Evolutionary conservation across 1,140 invertebrate genomes (phyloP), one percentile per base, ranked within the genome.

Genomic region (Phortica variegata): DNA sequence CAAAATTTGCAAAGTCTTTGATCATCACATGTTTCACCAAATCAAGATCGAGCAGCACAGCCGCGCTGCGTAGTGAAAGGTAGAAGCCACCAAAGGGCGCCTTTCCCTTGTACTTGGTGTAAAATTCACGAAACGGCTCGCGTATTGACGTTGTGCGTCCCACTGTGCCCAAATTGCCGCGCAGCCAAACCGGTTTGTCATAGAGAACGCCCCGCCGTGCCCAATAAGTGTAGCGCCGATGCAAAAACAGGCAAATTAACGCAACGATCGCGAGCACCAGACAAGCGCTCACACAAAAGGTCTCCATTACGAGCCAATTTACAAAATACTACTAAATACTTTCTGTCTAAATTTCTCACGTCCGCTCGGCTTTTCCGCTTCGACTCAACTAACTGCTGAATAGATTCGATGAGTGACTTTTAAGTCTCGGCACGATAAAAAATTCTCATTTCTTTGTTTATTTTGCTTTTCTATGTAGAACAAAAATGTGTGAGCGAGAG

Each of bases 1-100:
- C 43, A 48, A 84, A 84, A 31, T 73, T 54, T 16, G 75, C 50
- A 48, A 83, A 84, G 60, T 85, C 81, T 59, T 80, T 83, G 1
- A 81, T 75, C 40, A 85, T 54, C 9, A 87, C 77, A 19, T 75
- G 60, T 55, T 83, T 84, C 0, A 86, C 78, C 0, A 87, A 56
- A 12, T 83, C 79, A n/a, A 82, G 72, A 61, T 86, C 82, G 7
- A 65, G 33, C 13, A 65, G 20, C 10, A 65, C 45, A 0, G 62
- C 47, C 3, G 44, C 57, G 7, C 44, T 43, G 1, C 55, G 43
- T 13, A 54, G 17, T 3, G 52, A 34, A 17, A 60, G 63, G 12
- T 60, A 69, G 32, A 60, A 55, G 1, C 65, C 65, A 6, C 43
- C 57, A 40, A 69, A 58, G 0, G 54, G 51, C 5, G 47, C 53